These are phyloP conservation scores for Heliconius sara DNA, from an alignment of 2,888 invertebrate species.

Conservation along the genomic window DNA sequence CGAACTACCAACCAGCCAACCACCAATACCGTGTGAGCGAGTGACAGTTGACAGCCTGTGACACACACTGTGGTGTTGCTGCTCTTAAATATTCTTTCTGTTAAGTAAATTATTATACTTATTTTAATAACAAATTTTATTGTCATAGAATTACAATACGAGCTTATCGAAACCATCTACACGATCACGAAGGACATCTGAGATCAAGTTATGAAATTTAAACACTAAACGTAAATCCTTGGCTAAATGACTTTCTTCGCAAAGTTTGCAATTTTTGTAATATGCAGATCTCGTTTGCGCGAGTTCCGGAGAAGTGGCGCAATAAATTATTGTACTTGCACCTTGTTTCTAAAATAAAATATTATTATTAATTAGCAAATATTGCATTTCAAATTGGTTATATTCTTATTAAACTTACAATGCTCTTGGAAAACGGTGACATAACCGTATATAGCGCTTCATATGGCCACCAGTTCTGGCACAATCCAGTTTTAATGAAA, in stretches of 20 bases:
- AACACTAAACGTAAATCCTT: conserved; percentile 69
- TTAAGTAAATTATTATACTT: background rate
- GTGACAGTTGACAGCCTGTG: background rate
- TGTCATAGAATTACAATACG: background rate
- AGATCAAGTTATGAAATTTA: conserved; percentile 64
- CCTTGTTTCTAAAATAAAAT: conserved; percentile 90
- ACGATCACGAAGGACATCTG: conserved; percentile 59
- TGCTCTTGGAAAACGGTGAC: conserved; percentile 95
- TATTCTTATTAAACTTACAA: conserved; percentile 84
- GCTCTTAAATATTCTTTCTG: background rate
- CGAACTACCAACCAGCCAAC: background rate
- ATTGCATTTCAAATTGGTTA: background rate
- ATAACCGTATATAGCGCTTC: conserved; percentile 89
- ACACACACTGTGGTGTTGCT: background rate
- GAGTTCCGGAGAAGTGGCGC: conserved; percentile 92
- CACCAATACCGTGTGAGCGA: no score
- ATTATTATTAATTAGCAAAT: conserved; percentile 17
- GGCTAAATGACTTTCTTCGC: conserved; percentile 74
- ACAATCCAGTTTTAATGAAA: conserved; percentile 90
- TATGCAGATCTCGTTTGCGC: conserved; percentile 92
- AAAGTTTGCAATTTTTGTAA: conserved; percentile 93
- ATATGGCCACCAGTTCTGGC: conserved; percentile 93
- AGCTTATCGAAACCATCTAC: conserved; percentile 42
- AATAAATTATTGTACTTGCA: conserved; percentile 93
- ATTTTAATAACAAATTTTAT: conserved; percentile 4